These are phyloP conservation scores for Meles meles DNA, from an alignment of 2,113 vertebrate genomes.

Conservation along the genomic window DNA sequence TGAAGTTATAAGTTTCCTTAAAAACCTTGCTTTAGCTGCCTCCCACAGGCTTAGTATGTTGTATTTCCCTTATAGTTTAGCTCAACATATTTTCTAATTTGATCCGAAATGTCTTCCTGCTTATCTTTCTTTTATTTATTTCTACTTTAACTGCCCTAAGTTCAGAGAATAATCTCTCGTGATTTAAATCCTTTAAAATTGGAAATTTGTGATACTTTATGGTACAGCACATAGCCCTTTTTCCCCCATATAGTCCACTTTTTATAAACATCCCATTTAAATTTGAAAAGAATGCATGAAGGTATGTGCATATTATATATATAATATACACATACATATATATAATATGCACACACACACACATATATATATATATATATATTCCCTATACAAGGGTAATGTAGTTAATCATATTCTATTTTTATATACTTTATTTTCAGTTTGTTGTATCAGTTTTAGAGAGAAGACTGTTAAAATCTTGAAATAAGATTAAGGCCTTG, in stretches of 20 bases:
- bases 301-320: not conserved
- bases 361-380: no score
- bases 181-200: not conserved
- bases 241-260: not conserved
- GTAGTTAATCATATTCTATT: not conserved
- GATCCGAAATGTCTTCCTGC: not conserved
- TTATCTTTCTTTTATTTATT: not conserved
- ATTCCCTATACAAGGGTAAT: not conserved
- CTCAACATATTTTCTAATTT: not conserved
- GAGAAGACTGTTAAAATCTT: not conserved
- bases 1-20: not conserved
- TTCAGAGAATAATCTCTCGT: not conserved
- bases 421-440: not conserved
- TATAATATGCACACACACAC: no score
- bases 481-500: not conserved
- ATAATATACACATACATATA: not conserved
- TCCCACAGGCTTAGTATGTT: not conserved
- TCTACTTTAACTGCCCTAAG: not conserved
- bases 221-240: not conserved
- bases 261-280: not conserved
- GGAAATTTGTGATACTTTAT: not conserved
- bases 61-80: constrained; percentile 17
- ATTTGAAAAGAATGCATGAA: not conserved
- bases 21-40: not conserved
- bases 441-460: not conserved